Conservation (phyloP, 2,797 vertebrate species). For the Acridotheres tristis region DNA sequence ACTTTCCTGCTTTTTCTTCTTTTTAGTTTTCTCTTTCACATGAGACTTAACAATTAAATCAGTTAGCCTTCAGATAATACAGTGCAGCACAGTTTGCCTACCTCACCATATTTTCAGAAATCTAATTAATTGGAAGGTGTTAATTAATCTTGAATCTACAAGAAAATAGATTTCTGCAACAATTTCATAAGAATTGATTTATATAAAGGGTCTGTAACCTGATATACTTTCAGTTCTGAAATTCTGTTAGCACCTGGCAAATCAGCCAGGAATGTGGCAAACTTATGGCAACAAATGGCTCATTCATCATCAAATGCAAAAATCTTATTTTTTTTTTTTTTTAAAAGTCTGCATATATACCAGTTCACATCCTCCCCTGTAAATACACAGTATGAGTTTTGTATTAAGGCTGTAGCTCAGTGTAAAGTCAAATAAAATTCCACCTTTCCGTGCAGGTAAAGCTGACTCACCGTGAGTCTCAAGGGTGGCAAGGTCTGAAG, state of each 20-base stretch:
- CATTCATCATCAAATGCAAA: not conserved
- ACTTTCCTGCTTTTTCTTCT: not conserved
- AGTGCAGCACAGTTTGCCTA: not conserved
- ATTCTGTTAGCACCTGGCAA: not conserved
- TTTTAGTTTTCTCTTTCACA: not conserved
- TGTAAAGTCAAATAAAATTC: not conserved
- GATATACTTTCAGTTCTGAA: not conserved
- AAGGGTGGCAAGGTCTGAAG: not conserved
- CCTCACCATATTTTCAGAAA: slow-evolving; percentile 2
- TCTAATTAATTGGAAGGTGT: not conserved
- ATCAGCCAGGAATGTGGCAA: not conserved
- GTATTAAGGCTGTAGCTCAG: not conserved
- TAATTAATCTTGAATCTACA: slow-evolving; percentile 2
- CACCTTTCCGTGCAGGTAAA: not conserved
- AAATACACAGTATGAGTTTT: not conserved
- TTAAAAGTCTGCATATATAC: not conserved
- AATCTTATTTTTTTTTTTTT: no score
- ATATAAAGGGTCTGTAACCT: not conserved
- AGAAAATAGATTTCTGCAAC: not conserved
- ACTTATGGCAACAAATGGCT: not conserved
- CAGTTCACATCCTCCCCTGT: not conserved
- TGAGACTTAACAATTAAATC: not conserved
- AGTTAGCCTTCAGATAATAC: not conserved
- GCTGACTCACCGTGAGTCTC: not conserved
- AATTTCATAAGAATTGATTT: not conserved